Evolutionary conservation across 2,113 vertebrate species (phyloP).

Genomic region (Nansenia antarctica): DNA sequence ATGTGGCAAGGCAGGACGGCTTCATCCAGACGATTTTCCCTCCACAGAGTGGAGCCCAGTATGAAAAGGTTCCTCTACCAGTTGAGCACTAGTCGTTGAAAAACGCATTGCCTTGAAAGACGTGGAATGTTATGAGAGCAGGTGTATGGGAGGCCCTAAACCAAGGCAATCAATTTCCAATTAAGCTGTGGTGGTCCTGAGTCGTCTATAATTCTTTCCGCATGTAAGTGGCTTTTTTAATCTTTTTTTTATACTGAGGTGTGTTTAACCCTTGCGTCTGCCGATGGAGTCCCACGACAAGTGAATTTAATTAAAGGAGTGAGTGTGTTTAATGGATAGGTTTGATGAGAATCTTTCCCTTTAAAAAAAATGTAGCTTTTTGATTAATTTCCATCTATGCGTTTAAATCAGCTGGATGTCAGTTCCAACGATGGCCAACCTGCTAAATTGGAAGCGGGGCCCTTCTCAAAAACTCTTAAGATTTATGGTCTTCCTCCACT

Average conservation of each 20-base stretch:
- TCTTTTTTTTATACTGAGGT: slow-evolving; percentile 49
- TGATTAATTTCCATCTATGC: slow-evolving; percentile 45
- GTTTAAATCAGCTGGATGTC: slow-evolving; percentile 32
- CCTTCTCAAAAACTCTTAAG: slow-evolving; percentile 38
- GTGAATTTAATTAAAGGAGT: slow-evolving; percentile 47
- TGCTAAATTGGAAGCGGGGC: slow-evolving; percentile 29
- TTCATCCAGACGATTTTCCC: slow-evolving; percentile 50
- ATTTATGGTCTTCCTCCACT: slow-evolving; percentile 46
- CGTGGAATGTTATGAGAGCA: slow-evolving; percentile 53
- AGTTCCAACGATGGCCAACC: slow-evolving; percentile 22
- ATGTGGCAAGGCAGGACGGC: slow-evolving; percentile 51
- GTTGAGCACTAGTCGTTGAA: slow-evolving; percentile 27
- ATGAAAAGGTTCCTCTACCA: slow-evolving; percentile 25
- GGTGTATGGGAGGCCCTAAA: slow-evolving; percentile 44
- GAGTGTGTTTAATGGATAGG: slow-evolving; percentile 35
- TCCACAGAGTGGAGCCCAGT: slow-evolving; percentile 15
- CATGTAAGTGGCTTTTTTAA: slow-evolving; percentile 51
- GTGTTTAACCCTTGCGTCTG: slow-evolving; percentile 38
- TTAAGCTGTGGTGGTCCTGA: slow-evolving; percentile 42
- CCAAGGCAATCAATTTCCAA: slow-evolving; percentile 69
- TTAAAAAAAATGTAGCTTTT: slow-evolving; percentile 37
- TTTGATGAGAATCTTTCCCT: slow-evolving; percentile 13
- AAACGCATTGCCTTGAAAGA: slow-evolving; percentile 33
- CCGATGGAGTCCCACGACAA: slow-evolving; percentile 14
- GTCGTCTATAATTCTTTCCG: slow-evolving; percentile 54